These are phyloP conservation scores for Corydoras maculifer DNA, from an alignment of 2,113 vertebrate species.

Conservation along the genomic window DNA sequence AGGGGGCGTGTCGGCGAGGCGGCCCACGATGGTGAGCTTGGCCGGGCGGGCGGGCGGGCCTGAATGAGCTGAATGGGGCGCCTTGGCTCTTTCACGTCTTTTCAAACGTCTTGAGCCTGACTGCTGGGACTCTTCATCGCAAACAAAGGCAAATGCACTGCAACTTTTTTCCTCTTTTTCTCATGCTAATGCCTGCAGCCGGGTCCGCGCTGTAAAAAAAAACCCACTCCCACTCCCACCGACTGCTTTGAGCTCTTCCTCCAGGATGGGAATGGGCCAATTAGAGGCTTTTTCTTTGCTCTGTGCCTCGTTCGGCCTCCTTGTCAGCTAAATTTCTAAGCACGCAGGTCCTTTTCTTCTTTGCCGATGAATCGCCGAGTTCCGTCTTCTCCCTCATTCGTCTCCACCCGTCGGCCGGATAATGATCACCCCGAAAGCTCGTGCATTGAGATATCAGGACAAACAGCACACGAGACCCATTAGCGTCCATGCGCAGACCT, in stretches of 20 bases:
- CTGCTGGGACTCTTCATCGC: constrained; percentile 82
- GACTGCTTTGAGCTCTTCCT: constrained; percentile 47
- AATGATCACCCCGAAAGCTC: constrained; percentile 13
- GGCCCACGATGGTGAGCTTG: constrained; percentile 65
- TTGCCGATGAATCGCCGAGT: neutral
- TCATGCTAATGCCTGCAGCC: constrained; percentile 84
- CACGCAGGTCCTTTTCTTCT: constrained; percentile 28
- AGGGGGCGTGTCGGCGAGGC: constrained; percentile 75
- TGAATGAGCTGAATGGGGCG: constrained; percentile 77
- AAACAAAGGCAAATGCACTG: constrained; percentile 86
- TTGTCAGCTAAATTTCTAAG: constrained; percentile 32
- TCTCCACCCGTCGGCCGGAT: neutral
- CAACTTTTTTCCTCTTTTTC: constrained; percentile 86
- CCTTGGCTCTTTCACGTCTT: constrained; percentile 73
- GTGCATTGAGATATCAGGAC: constrained; percentile 14
- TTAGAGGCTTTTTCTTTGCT: constrained; percentile 36
- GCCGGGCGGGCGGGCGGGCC: constrained; percentile 47
- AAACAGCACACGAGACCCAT: constrained; percentile 34
- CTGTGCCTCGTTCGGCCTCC: constrained; percentile 30
- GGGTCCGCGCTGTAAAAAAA: constrained; percentile 65
- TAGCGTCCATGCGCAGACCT: constrained; percentile 62
- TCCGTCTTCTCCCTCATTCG: neutral
- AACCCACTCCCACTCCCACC: constrained; percentile 64
- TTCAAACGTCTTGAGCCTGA: constrained; percentile 71
- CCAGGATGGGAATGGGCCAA: constrained; percentile 44